These are phyloP conservation scores for Melanotaenia nigrans DNA, from an alignment of 2,797 vertebrate genomes.

Conservation along the genomic window DNA sequence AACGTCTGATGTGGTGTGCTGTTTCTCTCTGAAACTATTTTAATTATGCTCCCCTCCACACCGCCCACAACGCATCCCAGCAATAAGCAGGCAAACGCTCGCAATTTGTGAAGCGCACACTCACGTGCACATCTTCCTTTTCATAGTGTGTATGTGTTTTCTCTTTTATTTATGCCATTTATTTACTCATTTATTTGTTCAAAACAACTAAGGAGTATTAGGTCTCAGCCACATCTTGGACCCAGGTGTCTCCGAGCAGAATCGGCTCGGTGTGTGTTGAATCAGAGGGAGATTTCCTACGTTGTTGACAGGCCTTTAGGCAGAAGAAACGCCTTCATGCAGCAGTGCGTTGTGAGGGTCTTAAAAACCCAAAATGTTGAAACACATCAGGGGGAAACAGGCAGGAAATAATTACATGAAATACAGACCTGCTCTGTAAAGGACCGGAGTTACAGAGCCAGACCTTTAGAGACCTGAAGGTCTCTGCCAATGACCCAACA, in stretches of 20 bases:
- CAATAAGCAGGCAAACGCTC: constrained; percentile 80
- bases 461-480: constrained; percentile 2
- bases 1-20: constrained; percentile 89
- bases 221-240: background rate
- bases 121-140: constrained; percentile 27
- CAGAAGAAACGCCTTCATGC: background rate
- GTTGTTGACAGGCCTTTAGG: background rate
- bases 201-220: background rate
- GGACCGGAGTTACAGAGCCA: background rate
- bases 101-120: constrained; percentile 57
- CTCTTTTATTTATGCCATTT: background rate
- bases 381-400: constrained; percentile 10
- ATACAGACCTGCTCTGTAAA: constrained; percentile 14
- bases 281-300: background rate
- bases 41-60: constrained; percentile 85
- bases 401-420: constrained; percentile 19
- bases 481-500: background rate
- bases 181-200: background rate
- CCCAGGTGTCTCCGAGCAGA: background rate
- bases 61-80: constrained; percentile 85
- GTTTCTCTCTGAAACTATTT: constrained; percentile 90
- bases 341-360: background rate
- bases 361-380: constrained; percentile 1
- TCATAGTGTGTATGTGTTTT: constrained; percentile 25
- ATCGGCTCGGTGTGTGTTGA: no score